Conservation (phyloP, 2,888 invertebrate species). For the Nineta flava region DNA sequence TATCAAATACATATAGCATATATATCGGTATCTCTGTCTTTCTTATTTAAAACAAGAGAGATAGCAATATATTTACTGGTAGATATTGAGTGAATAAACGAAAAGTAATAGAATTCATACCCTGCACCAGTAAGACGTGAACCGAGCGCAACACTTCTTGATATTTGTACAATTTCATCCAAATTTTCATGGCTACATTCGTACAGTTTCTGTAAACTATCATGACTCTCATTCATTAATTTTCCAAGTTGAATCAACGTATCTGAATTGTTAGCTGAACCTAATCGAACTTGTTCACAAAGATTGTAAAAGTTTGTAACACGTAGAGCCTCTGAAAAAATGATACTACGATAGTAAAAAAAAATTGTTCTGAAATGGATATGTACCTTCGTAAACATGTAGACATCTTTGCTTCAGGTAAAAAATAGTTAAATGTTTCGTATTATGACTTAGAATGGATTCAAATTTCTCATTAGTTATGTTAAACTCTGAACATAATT, state of each 20-base stretch:
- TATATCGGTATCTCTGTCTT: too few species aligned
- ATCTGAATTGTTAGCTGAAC: conserved; percentile 17
- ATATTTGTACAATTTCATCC: conserved; percentile 64
- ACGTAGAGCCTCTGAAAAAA: conserved; percentile 60
- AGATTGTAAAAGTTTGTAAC: conserved; percentile 59
- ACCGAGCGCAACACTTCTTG: conserved; percentile 37
- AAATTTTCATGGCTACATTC: conserved; percentile 86
- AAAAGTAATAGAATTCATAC: conserved; percentile 21
- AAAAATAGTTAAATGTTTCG: conserved; percentile 44
- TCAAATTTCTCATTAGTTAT: conserved; percentile 45
- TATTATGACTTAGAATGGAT: conserved; percentile 47
- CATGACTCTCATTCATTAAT: conserved; percentile 81
- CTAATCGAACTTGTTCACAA: conserved; percentile 31
- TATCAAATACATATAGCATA: too few species aligned
- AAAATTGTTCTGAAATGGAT: neutral
- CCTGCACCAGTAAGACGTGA: conserved; percentile 94
- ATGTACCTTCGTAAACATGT: conserved; percentile 69
- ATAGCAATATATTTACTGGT: neutral
- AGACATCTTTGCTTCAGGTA: conserved; percentile 72
- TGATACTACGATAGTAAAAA: neutral
- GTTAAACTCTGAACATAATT: conserved; percentile 45
- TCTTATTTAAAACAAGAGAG: too few species aligned
- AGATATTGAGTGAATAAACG: neutral
- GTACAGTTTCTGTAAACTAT: conserved; percentile 68
- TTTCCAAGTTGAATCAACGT: conserved; percentile 43